Percentiles rank a stretch among this genome's conserved stretches.
phyloP scores from a whole-genome alignment of 2,888 invertebrate species.

The Colletes collaris region DNA sequence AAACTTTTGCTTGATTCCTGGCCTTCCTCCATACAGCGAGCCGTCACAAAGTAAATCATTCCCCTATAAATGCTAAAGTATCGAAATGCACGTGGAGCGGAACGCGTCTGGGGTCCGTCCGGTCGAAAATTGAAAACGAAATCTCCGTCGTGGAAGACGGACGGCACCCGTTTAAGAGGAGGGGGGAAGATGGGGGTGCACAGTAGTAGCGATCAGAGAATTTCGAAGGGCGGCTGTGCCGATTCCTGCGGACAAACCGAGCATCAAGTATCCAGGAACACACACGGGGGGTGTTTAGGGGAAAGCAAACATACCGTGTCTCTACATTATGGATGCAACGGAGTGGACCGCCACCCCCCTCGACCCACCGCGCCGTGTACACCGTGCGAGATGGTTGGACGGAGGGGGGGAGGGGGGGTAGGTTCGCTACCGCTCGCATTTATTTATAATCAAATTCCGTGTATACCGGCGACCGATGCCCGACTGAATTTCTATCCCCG shows the following conservation, averaged over 20 bases:
- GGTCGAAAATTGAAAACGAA: constrained; percentile 62
- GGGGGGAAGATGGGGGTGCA: not conserved
- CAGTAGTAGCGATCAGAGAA: constrained; percentile 61
- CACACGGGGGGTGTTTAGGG: constrained; percentile 78
- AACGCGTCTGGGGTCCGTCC: not conserved
- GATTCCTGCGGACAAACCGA: constrained; percentile 77
- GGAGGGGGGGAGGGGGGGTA: constrained; percentile 54
- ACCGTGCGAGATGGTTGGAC: constrained; percentile 73
- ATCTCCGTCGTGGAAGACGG: constrained; percentile 48
- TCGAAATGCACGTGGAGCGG: not conserved
- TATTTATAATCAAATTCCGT: constrained; percentile 83
- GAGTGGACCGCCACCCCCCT: constrained; percentile 76
- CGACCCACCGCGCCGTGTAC: constrained; percentile 55
- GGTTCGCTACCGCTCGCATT: constrained; percentile 75
- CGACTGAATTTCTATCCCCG: constrained; percentile 79
- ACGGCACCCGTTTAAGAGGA: not conserved
- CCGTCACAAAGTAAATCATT: too few relatives aligned
- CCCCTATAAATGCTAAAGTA: too few relatives aligned
- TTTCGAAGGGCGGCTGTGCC: constrained; percentile 67
- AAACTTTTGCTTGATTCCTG: too few relatives aligned
- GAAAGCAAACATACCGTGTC: constrained; percentile 78
- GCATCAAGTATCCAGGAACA: constrained; percentile 76
- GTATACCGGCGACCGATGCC: constrained; percentile 77
- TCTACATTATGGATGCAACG: constrained; percentile 82
- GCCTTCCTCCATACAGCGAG: too few relatives aligned